phyloP scores from a whole-genome alignment of 2,888 invertebrate genomes.

The Chrysotoxum bicinctum region DNA sequence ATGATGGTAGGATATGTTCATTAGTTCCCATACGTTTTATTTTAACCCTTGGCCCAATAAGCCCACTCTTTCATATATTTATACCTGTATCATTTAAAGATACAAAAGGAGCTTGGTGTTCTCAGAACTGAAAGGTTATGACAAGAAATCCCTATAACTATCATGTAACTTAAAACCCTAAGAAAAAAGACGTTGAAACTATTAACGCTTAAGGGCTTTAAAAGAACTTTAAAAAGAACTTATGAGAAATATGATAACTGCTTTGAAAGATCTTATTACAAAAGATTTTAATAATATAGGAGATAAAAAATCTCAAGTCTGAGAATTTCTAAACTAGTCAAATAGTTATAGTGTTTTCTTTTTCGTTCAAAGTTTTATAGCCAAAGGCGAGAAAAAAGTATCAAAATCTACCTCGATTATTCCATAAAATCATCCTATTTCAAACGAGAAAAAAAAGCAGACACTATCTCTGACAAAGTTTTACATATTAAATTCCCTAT shows the following conservation, averaged over 20 bases:
- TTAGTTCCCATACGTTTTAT: too few relatives aligned
- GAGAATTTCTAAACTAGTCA: neutral
- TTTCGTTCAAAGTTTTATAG: neutral
- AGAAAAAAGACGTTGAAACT: neutral
- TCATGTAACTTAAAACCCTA: neutral
- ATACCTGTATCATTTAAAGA: too few relatives aligned
- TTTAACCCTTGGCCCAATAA: too few relatives aligned
- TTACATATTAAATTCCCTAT: slow-evolving; percentile 16
- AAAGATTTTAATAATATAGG: neutral
- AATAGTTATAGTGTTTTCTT: neutral
- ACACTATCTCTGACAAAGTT: slow-evolving; percentile 1
- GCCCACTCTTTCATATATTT: too few relatives aligned
- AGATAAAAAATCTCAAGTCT: neutral
- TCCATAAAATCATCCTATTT: neutral
- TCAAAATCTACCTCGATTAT: slow-evolving; percentile 2
- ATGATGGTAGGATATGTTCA: too few relatives aligned
- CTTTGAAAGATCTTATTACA: neutral
- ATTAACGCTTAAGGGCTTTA: neutral
- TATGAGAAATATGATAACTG: neutral
- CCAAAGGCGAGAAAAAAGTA: neutral
- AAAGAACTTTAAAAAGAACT: neutral
- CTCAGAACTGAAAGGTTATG: too few relatives aligned
- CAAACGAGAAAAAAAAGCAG: neutral
- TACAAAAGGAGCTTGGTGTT: too few relatives aligned
- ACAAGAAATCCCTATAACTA: too few relatives aligned